These are phyloP conservation scores for Tanypteryx hageni DNA, from an alignment of 2,888 invertebrate species.

Conservation along the genomic window DNA sequence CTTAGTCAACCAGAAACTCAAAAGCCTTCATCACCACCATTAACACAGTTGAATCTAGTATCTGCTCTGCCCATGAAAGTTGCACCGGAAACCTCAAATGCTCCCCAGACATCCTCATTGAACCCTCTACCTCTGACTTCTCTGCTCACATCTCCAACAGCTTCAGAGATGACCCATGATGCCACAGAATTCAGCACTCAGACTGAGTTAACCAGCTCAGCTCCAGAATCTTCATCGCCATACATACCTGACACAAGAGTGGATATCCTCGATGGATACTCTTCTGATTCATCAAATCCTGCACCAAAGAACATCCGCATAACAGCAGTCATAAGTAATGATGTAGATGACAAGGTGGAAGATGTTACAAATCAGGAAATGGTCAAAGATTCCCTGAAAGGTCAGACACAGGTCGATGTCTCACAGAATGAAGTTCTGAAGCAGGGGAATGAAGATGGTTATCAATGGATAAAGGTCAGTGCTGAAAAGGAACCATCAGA, in stretches of 20 bases:
- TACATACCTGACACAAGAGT: conserved; percentile 40
- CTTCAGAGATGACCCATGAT: neutral
- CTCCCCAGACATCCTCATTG: neutral
- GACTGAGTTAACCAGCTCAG: conserved; percentile 14
- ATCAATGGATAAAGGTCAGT: conserved; percentile 53
- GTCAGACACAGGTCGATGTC: neutral
- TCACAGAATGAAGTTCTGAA: conserved; percentile 32
- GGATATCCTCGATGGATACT: neutral
- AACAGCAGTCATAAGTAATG: conserved; percentile 43
- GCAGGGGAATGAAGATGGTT: conserved; percentile 6
- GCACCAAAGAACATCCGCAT: conserved; percentile 28
- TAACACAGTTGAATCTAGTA: neutral
- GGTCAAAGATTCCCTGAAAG: neutral
- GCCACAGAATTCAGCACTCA: neutral
- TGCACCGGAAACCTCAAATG: neutral
- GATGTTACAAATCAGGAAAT: neutral
- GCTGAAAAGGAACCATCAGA: conserved; percentile 38
- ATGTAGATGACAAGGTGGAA: conserved; percentile 38
- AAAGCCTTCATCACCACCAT: neutral
- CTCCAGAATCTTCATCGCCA: conserved; percentile 11
- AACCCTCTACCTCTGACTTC: neutral
- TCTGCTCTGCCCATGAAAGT: conserved; percentile 17
- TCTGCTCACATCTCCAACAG: conserved; percentile 26
- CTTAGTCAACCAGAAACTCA: neutral
- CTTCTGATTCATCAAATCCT: neutral